Conservation (phyloP, 2,797 vertebrate genomes). For the Lagodon rhomboides region DNA sequence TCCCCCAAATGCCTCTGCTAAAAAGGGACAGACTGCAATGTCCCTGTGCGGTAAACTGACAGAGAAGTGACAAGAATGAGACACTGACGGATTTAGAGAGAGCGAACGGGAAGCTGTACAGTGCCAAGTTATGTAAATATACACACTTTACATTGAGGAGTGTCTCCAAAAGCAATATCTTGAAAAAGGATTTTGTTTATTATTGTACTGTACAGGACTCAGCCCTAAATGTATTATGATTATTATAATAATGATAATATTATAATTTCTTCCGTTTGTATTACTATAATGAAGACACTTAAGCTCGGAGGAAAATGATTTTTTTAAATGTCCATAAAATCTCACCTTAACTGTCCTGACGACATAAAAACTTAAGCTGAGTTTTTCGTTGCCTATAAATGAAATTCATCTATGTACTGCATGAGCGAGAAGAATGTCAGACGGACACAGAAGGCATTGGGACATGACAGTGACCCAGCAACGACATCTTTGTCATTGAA, state of each 20-base stretch:
- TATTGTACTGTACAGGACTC: conserved; percentile 90
- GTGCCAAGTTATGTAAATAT: conserved; percentile 90
- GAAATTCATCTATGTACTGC: conserved; percentile 83
- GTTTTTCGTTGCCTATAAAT: conserved; percentile 82
- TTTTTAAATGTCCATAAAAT: conserved; percentile 77
- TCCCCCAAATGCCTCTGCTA: conserved; percentile 74
- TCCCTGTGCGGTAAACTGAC: conserved; percentile 76
- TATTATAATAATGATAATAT: conserved; percentile 86
- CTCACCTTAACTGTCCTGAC: conserved; percentile 76
- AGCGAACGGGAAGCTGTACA: conserved; percentile 84
- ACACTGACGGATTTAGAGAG: conserved; percentile 73
- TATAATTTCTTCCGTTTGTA: conserved; percentile 87
- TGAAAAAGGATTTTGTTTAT: conserved; percentile 88
- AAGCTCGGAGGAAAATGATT: conserved; percentile 80
- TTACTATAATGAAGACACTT: conserved; percentile 87
- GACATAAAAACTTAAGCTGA: conserved; percentile 76
- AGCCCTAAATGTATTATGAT: conserved; percentile 89
- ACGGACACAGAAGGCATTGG: conserved; percentile 80
- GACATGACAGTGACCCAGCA: conserved; percentile 78
- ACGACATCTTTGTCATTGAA: conserved; percentile 83
- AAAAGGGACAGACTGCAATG: conserved; percentile 78
- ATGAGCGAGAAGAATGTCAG: conserved; percentile 82
- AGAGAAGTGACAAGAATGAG: conserved; percentile 62
- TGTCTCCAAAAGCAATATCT: conserved; percentile 91
- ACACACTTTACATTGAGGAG: conserved; percentile 86